Base-by-base conservation (phyloP, 2,888 invertebrate genomes). In the Amiota minor region DNA sequence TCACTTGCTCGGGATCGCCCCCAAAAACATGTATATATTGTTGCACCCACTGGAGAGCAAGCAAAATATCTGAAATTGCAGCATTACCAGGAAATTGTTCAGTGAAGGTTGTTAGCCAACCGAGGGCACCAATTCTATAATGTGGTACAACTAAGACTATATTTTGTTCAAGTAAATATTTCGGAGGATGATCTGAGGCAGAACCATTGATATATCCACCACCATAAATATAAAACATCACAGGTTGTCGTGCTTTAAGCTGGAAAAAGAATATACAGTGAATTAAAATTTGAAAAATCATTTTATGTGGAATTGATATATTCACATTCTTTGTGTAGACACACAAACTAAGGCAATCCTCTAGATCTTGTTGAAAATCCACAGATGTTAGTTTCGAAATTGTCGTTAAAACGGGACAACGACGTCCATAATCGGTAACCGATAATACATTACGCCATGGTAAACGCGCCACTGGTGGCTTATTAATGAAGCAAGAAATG, bases 31-130 rank as follows among this genome's bases (percentile, higher is more conserved):
- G 76, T 16, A 92, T 91, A 78, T 92, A 86, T 35, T 89, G 83
- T 68, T 90, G 89, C 8, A 92, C 90, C 92, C 92, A 92, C 64
- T 90, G 79, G 23, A 92, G 79, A 0, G 91, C 92, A 62, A 91
- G 74, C 1, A 91, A 78, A 64, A 91, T 88, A 82, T 92, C 92
- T 35, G 90, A 84, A 55, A 92, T 83, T 0, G 91, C 91, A 73
- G 90, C 91, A 84, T 92, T 92, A 12, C 92, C 92, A 0, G 92
- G 91, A 72, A 91, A 87, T n/a, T 88, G 88, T 10, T 89, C 84
- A 12, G 89, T 90, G 71, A 89, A 88, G 3, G 91, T 90, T 1
- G 91, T 89, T 35, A 92, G 74, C 87, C 92, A 92, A 20, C 91
- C 92, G 10, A 92, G 83, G 3, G 91, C 90, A 23, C 91, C 91